Evolutionary conservation across 2,797 vertebrate species (phyloP).

Genomic region (Caiman crocodilus): DNA sequence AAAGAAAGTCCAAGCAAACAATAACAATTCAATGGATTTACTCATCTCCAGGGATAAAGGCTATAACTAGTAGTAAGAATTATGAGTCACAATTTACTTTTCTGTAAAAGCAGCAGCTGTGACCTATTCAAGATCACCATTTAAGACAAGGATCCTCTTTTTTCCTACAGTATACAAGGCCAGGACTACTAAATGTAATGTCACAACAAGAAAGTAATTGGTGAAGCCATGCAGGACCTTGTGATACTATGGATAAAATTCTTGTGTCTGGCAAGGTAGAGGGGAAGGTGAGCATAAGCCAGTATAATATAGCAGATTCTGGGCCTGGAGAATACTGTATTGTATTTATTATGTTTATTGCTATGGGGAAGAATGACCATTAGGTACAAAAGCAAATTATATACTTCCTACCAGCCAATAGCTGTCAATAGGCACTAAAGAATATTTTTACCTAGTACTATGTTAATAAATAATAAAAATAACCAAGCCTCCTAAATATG

Average conservation of each 20-base stretch:
- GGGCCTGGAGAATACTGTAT: too few relatives aligned
- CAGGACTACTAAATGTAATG: neutral
- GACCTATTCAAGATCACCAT: neutral
- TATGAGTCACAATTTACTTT: neutral
- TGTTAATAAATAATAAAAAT: neutral
- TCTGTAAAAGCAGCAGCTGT: neutral
- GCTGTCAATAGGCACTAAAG: neutral
- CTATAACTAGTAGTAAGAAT: neutral
- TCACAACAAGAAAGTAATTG: neutral
- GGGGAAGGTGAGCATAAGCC: neutral
- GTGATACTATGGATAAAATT: neutral
- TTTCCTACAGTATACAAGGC: neutral
- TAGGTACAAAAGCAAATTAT: neutral
- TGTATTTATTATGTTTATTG: too few relatives aligned
- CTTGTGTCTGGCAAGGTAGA: neutral
- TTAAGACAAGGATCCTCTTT: neutral
- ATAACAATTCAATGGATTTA: neutral
- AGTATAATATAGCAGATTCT: neutral
- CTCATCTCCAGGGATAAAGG: neutral
- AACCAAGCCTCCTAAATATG: neutral
- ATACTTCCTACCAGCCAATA: neutral
- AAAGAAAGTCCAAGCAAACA: neutral
- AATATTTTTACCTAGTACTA: neutral
- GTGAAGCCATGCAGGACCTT: neutral
- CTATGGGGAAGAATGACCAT: neutral